Evolutionary conservation across 1,140 invertebrate genomes (phyloP).

Genomic region (Drosophila pseudoobscura): DNA sequence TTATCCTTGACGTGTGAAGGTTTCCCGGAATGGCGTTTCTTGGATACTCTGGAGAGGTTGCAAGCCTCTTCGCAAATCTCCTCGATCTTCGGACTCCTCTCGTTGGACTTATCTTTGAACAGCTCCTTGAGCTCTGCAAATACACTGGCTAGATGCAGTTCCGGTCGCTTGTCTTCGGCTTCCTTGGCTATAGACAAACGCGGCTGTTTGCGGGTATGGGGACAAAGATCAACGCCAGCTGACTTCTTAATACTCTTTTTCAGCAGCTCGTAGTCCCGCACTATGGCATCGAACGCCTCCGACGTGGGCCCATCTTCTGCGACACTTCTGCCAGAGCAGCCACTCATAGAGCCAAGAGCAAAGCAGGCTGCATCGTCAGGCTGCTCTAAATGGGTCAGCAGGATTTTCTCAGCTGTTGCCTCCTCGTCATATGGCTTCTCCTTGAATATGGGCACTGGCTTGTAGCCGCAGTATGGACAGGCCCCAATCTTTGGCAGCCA

Average conservation of each 20-base stretch:
- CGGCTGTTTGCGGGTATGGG: background rate
- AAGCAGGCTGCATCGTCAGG: conserved; percentile 4
- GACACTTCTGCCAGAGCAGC: background rate
- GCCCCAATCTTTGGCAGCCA: conserved; percentile 73
- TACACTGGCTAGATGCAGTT: conserved; percentile 43
- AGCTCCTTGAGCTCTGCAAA: conserved; percentile 64
- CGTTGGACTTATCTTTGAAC: conserved; percentile 23
- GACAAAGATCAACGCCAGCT: background rate
- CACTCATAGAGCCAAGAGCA: conserved; percentile 1
- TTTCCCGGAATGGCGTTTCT: too few species aligned
- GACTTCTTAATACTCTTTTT: conserved; percentile 42
- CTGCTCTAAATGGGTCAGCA: conserved; percentile 44
- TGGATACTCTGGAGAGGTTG: conserved; percentile 17
- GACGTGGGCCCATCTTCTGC: conserved; percentile 3
- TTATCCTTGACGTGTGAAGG: too few species aligned
- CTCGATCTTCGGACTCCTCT: conserved; percentile 10
- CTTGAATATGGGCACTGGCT: conserved; percentile 54
- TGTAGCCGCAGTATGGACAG: conserved; percentile 76
- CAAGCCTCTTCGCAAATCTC: conserved; percentile 59
- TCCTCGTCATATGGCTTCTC: conserved; percentile 67
- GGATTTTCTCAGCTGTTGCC: conserved; percentile 58
- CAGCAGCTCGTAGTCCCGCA: conserved; percentile 40
- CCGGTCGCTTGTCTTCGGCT: background rate
- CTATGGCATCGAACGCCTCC: conserved; percentile 49
- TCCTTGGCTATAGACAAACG: too few species aligned